Evolutionary conservation across 2,113 vertebrate genomes (phyloP).

Genomic region (Sprattus sprattus): DNA sequence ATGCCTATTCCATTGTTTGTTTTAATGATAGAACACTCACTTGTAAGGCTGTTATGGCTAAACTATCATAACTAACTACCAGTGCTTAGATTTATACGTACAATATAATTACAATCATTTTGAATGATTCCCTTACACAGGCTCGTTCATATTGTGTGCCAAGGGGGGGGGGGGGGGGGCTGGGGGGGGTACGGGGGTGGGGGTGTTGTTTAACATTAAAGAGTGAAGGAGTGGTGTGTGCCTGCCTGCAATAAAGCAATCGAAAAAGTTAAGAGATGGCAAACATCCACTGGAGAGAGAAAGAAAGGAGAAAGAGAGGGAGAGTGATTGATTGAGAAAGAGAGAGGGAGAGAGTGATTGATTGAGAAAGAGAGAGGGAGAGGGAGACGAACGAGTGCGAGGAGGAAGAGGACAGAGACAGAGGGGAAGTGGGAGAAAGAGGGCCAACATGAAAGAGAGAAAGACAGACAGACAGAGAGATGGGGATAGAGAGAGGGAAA

Average conservation of each 20-base stretch:
- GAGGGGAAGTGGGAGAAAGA: not conserved
- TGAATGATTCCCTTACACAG: not conserved
- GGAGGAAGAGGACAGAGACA: not conserved
- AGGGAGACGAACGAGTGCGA: conserved; percentile 20
- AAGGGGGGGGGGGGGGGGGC: not conserved
- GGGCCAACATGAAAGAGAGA: not conserved
- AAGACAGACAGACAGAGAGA: conserved; percentile 21
- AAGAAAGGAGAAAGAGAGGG: conserved; percentile 12
- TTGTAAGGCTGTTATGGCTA: not conserved
- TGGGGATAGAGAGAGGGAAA: conserved; percentile 25
- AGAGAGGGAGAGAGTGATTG: not conserved
- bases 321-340: conserved; percentile 4
- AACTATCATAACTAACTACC: not conserved
- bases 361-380: conserved; percentile 10
- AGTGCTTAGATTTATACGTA: not conserved
- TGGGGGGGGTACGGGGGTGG: too few species aligned
- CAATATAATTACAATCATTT: not conserved
- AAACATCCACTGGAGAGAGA: conserved; percentile 30
- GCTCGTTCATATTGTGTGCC: not conserved
- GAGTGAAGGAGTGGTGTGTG: not conserved
- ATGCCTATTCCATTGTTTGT: not conserved
- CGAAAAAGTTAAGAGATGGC: conserved; percentile 6
- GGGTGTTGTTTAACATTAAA: not conserved
- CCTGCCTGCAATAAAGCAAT: not conserved
- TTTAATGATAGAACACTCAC: not conserved